Conservation (phyloP, 1,140 invertebrate genomes). For the Danaus melanippus region DNA sequence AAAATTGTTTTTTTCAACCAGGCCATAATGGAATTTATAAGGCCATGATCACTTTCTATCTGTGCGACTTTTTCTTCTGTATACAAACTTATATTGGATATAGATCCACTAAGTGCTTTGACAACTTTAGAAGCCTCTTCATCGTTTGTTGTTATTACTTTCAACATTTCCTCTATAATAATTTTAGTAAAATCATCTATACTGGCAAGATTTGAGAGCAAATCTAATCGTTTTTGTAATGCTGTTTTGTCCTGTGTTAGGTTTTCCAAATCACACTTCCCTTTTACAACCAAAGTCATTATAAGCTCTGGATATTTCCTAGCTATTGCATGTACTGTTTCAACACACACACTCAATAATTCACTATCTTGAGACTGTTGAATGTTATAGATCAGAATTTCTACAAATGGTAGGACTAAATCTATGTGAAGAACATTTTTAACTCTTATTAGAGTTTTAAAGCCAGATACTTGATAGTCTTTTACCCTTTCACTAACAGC, state of each 20-base stretch:
- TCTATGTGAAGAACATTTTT: conserved; percentile 36
- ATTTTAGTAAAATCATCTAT: conserved; percentile 61
- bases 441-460: conserved; percentile 46
- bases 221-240: conserved; percentile 44
- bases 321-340: conserved; percentile 49
- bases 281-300: conserved; percentile 54
- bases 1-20: conserved; percentile 46
- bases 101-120: conserved; percentile 41
- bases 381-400: conserved; percentile 50
- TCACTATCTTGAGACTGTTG: conserved; percentile 49
- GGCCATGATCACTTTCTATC: conserved; percentile 58
- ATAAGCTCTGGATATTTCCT: conserved; percentile 52
- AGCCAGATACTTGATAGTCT: conserved; percentile 55
- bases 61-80: conserved; percentile 45
- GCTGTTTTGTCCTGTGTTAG: conserved; percentile 41
- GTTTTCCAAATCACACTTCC: conserved; percentile 53
- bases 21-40: conserved; percentile 48
- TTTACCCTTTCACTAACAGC: conserved; percentile 42
- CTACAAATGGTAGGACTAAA: conserved; percentile 52
- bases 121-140: conserved; percentile 41
- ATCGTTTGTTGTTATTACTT: conserved; percentile 35
- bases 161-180: conserved; percentile 57
- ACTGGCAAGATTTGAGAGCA: conserved; percentile 53
- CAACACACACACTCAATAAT: conserved; percentile 40
- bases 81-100: conserved; percentile 50